These are phyloP conservation scores for Archips crataeganus DNA, from an alignment of 2,888 invertebrate genomes.

Conservation along the genomic window DNA sequence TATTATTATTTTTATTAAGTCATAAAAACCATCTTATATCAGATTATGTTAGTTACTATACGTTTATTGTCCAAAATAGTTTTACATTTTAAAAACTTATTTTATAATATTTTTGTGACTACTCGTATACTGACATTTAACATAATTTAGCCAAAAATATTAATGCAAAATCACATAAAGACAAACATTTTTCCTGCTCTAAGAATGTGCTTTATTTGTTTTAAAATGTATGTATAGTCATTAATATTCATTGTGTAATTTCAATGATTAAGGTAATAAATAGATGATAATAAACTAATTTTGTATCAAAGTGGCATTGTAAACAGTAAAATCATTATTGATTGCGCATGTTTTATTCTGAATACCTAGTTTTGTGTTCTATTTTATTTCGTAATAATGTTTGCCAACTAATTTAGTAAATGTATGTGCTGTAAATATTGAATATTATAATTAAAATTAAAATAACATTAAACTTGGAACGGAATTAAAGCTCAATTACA, in stretches of 20 bases:
- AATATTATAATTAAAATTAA: conserved; percentile 44
- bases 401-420: conserved; percentile 1
- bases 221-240: too few species aligned
- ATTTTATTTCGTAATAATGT: not conserved
- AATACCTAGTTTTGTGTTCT: not conserved
- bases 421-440: conserved; percentile 37
- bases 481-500: conserved; percentile 43
- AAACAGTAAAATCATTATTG: not conserved
- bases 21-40: not conserved
- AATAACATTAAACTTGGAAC: conserved; percentile 47
- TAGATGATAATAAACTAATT: too few species aligned
- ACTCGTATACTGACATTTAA: not conserved
- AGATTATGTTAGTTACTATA: not conserved
- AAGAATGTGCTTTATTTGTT: too few species aligned
- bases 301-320: not conserved
- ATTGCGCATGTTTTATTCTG: not conserved
- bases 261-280: too few species aligned
- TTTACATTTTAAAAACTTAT: not conserved
- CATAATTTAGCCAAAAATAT: not conserved
- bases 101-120: not conserved
- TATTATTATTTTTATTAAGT: not conserved
- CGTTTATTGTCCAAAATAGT: not conserved
- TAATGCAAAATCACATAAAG: not conserved
- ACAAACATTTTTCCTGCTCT: too few species aligned
- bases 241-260: too few species aligned